Percentiles rank a stretch among this genome's conserved stretches.
Evolutionary conservation across 2,797 vertebrate genomes (phyloP).

Genomic region (Clarias laeviceps): DNA sequence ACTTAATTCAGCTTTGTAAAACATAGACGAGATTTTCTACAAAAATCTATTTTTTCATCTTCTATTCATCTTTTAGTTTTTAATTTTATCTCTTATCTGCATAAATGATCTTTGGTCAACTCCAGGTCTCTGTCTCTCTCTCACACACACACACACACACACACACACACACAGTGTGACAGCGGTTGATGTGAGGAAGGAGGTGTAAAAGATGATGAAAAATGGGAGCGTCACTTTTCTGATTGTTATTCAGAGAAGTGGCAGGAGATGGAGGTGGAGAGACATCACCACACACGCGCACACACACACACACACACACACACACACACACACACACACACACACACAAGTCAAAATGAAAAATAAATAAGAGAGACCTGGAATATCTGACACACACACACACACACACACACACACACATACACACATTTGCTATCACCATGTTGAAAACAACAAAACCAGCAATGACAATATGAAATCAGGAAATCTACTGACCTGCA

Average conservation of each 20-base stretch:
- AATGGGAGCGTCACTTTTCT: conserved; percentile 48
- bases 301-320: conserved; percentile 21
- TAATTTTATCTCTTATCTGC: too few relatives aligned
- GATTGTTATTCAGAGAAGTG: conserved; percentile 62
- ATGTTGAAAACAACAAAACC: conserved; percentile 5
- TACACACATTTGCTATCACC: background rate
- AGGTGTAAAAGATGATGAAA: conserved; percentile 62
- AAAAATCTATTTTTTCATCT: too few relatives aligned
- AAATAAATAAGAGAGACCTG: conserved; percentile 61
- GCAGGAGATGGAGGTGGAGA: conserved; percentile 62
- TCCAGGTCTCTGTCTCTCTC: too few relatives aligned
- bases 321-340: conserved; percentile 14
- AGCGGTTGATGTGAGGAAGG: conserved; percentile 73
- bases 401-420: background rate
- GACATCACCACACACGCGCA: conserved; percentile 59
- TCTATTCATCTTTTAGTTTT: too few relatives aligned
- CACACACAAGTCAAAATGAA: conserved; percentile 51
- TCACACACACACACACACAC: background rate
- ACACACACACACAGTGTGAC: conserved; percentile 49
- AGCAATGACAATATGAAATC: background rate
- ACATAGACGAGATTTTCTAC: too few relatives aligned
- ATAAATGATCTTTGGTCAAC: background rate
- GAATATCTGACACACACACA: background rate
- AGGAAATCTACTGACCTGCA: background rate
- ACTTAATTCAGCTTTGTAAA: too few relatives aligned